These are phyloP conservation scores for Colistium nudipinnis DNA, from an alignment of 2,113 vertebrate genomes.

Conservation along the genomic window DNA sequence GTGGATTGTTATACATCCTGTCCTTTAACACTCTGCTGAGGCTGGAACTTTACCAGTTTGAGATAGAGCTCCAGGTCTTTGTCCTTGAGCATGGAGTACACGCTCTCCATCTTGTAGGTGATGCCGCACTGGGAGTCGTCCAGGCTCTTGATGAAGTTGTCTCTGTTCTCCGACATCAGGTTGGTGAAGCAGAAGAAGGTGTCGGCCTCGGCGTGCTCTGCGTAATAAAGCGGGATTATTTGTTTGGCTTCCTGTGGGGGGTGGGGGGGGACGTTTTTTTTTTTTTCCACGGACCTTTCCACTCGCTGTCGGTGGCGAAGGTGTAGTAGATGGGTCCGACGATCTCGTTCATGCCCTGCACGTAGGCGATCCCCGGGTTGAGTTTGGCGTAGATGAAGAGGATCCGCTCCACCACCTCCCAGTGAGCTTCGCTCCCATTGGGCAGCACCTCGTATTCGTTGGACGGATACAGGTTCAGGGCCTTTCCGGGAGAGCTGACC, in stretches of 20 bases:
- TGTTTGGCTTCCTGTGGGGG: too few relatives aligned
- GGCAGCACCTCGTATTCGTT: conserved; percentile 91
- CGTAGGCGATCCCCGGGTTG: conserved; percentile 96
- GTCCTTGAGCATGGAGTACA: conserved; percentile 93
- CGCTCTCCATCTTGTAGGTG: conserved; percentile 98
- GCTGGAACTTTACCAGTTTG: conserved; percentile 86
- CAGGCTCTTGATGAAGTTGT: conserved; percentile 99
- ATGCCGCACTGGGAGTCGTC: conserved; percentile 98
- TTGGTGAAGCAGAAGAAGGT: conserved; percentile 99
- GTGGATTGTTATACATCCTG: too few relatives aligned
- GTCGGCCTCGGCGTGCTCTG: conserved; percentile 96
- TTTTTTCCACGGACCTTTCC: conserved; percentile 89
- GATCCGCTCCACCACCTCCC: conserved; percentile 98
- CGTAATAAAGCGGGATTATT: background rate
- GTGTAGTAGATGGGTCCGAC: conserved; percentile 98
- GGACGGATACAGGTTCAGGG: conserved; percentile 81
- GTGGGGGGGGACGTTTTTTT: too few relatives aligned
- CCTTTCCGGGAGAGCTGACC: conserved; percentile 94
- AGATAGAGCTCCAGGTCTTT: conserved; percentile 93
- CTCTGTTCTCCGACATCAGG: conserved; percentile 97
- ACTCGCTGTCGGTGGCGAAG: conserved; percentile 92
- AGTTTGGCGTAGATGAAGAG: conserved; percentile 99
- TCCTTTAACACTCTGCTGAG: too few relatives aligned
- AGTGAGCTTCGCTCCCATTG: conserved; percentile 93
- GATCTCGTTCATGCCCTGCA: conserved; percentile 99